Base-by-base conservation (phyloP, 1,140 invertebrate species). In the Cyclargus thomasi region DNA sequence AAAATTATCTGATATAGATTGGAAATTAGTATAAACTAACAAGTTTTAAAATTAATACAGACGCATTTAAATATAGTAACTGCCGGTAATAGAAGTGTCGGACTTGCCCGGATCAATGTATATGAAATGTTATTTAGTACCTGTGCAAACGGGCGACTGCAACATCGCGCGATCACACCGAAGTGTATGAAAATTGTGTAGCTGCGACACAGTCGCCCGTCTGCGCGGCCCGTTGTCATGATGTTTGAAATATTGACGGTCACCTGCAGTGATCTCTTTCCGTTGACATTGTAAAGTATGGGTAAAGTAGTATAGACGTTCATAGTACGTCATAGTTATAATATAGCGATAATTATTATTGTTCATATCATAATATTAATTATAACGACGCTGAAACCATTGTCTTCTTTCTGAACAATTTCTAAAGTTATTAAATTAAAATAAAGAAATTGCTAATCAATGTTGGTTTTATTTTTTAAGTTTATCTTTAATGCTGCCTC, bases 391-490 rank as follows among this genome's bases (percentile, higher is more conserved):
- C 85, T 87, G 81, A 83, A 86, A 88, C 80, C 81, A 91, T 90
- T 91, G 89, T 91, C 90, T 91, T 91, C 90, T 90, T 88, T 91
- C 90, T 82, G 89, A 90, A 91, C 90, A 89, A 91, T 91, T 91
- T 91, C 90, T 91, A 91, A 91, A 91, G 87, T 90, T 91, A 91
- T 90, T 91, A 90, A 90, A 86, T 88, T 88, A 91, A 91, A 91
- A 91, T 86, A 90, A 91, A 91, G 84, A 88, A 88, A 91, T 88
- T 90, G 86, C 88, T 88, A 88, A 90, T 87, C 83, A 79, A 67
- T 73, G 71, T 74, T 82, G 75, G 78, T 85, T 83, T 87, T 67
- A 78, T 77, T 80, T 70, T 66, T 2, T 62, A 36, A 4, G 39
- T 65, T 69, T 53, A 59, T 47, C n/a, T n/a, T n/a, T n/a, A n/a